phyloP scores from a whole-genome alignment of 2,888 invertebrate species.

The Hyposoter didymator region DNA sequence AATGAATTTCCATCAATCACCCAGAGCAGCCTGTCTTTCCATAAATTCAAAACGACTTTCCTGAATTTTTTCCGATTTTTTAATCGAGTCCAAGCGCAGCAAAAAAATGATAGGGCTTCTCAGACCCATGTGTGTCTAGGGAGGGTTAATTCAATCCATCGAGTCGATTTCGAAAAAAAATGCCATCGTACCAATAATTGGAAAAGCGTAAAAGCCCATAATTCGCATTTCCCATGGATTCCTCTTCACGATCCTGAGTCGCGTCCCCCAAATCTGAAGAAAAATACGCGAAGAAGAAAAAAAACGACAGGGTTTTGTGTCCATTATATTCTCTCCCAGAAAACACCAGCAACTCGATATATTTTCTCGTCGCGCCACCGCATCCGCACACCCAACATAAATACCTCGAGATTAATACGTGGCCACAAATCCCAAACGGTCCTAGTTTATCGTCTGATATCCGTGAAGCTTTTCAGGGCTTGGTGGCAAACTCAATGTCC shows the following conservation, averaged over 20 bases:
- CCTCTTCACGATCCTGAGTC: constrained; percentile 24
- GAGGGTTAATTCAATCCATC: background rate
- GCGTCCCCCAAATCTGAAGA: background rate
- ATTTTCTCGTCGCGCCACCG: constrained; percentile 25
- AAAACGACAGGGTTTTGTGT: background rate
- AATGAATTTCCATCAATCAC: too few species aligned
- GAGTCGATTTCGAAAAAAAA: background rate
- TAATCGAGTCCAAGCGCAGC: too few species aligned
- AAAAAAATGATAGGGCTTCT: too few species aligned
- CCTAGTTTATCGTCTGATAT: constrained; percentile 81
- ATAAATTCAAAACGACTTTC: too few species aligned
- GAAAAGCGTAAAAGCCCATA: background rate
- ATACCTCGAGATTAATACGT: constrained; percentile 82
- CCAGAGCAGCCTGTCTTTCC: too few species aligned
- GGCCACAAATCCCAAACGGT: constrained; percentile 80
- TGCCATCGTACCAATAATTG: background rate
- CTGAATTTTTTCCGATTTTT: too few species aligned
- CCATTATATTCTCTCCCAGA: constrained; percentile 5
- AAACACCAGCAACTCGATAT: constrained; percentile 34
- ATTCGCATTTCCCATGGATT: constrained; percentile 7
- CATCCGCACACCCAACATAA: constrained; percentile 70
- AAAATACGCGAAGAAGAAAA: background rate
- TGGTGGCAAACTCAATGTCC: constrained; percentile 19
- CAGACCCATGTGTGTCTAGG: too few species aligned
- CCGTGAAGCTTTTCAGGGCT: constrained; percentile 59